These are phyloP conservation scores for Stegastes partitus DNA, from an alignment of 2,113 vertebrate genomes.

Conservation along the genomic window DNA sequence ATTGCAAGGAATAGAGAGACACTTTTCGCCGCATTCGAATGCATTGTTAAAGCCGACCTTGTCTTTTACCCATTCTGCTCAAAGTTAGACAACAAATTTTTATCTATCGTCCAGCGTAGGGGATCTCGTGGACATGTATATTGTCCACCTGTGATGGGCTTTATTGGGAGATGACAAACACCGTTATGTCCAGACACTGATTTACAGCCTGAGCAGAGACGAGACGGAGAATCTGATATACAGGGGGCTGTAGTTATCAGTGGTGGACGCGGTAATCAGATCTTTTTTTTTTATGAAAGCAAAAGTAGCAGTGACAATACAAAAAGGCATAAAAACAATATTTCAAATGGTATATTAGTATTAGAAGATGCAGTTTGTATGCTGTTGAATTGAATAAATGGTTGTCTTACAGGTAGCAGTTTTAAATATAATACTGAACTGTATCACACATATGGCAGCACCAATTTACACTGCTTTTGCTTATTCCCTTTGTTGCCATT, in stretches of 20 bases:
- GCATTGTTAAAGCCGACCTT: conserved; percentile 51
- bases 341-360: background rate
- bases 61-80: conserved; percentile 39
- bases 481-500: too few relatives aligned
- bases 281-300: conserved; percentile 8
- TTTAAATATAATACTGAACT: too few relatives aligned
- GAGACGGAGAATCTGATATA: conserved; percentile 22
- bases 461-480: too few relatives aligned
- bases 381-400: background rate
- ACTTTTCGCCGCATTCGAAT: conserved; percentile 52
- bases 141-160: conserved; percentile 27
- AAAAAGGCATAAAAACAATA: background rate
- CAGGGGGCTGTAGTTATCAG: conserved; percentile 14
- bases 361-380: background rate
- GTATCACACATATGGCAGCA: too few relatives aligned
- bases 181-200: conserved; percentile 35
- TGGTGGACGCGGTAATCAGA: background rate
- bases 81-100: conserved; percentile 46
- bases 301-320: background rate
- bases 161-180: conserved; percentile 52
- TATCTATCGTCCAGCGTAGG: conserved; percentile 32
- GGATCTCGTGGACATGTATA: background rate
- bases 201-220: conserved; percentile 31
- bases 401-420: background rate
- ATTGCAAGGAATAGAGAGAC: conserved; percentile 27